Percentiles rank a stretch among this genome's conserved stretches.
These are phyloP conservation scores for Ictidomys tridecemlineatus DNA, from an alignment of 2,113 vertebrate species.

Conservation along the genomic window DNA sequence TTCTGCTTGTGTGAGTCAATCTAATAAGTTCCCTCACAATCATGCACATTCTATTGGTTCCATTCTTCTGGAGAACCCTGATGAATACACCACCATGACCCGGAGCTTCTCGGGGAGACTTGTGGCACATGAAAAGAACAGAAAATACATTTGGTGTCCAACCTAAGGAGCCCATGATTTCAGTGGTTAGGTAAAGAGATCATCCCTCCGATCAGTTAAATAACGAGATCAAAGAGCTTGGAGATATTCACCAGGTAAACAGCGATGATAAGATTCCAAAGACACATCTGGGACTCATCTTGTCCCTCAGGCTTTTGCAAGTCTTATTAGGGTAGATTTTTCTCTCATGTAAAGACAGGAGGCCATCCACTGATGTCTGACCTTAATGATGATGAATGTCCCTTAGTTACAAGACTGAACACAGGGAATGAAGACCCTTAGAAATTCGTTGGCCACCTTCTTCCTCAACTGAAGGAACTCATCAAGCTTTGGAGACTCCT, in stretches of 20 bases:
- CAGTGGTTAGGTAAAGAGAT: not conserved
- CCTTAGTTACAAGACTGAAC: rapidly evolving
- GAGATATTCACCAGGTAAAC: not conserved
- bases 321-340: not conserved
- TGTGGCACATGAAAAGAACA: not conserved
- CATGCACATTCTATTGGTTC: not conserved
- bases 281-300: not conserved
- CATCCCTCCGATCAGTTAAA: not conserved
- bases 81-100: not conserved
- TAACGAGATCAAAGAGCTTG: not conserved
- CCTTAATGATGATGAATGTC: not conserved
- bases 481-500: not conserved
- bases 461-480: not conserved
- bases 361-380: rapidly evolving
- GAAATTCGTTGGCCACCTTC: not conserved
- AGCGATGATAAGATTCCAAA: not conserved
- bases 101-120: not conserved
- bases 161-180: not conserved
- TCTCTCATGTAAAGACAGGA: rapidly evolving
- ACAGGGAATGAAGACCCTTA: not conserved
- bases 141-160: not conserved
- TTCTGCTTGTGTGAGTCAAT: too few relatives aligned
- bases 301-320: not conserved
- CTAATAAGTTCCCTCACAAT: too few relatives aligned
- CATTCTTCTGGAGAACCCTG: too few relatives aligned